These are phyloP conservation scores for Trissolcus brochymenae DNA, from an alignment of 2,888 invertebrate species.

Conservation along the genomic window DNA sequence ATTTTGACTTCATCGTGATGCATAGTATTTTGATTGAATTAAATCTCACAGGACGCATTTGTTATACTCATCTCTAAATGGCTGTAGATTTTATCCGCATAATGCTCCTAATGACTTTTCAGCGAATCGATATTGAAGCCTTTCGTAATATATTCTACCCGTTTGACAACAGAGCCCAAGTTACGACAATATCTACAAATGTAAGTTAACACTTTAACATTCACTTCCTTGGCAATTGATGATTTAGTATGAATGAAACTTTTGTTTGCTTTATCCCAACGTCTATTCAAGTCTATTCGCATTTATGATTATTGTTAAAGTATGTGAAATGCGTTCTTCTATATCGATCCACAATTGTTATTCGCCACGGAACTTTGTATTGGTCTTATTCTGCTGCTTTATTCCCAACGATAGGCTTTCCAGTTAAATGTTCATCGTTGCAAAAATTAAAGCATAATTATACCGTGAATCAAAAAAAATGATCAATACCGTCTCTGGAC, in stretches of 20 bases:
- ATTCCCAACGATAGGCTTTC: too few relatives aligned
- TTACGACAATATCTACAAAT: slow-evolving; percentile 38
- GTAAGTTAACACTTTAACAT: slow-evolving; percentile 27
- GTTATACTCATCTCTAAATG: too few relatives aligned
- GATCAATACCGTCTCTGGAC: too few relatives aligned
- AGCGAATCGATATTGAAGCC: slow-evolving; percentile 12
- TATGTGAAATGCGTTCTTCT: slow-evolving; percentile 11
- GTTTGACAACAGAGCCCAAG: slow-evolving; percentile 16
- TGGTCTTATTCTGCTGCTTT: too few relatives aligned
- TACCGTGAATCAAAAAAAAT: too few relatives aligned
- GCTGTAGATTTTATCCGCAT: background rate
- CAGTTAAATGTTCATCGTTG: too few relatives aligned
- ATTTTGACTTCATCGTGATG: too few relatives aligned
- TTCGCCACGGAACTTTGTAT: background rate
- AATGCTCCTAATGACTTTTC: slow-evolving; percentile 4
- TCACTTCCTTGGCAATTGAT: slow-evolving; percentile 30
- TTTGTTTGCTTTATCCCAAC: slow-evolving; percentile 28
- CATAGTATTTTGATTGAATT: too few relatives aligned
- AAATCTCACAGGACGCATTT: too few relatives aligned
- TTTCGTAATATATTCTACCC: slow-evolving; percentile 15
- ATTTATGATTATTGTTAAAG: slow-evolving; percentile 34
- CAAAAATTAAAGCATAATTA: too few relatives aligned
- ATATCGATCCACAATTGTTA: slow-evolving; percentile 25
- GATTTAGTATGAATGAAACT: slow-evolving; percentile 31
- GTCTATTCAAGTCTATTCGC: slow-evolving; percentile 18